Base-by-base conservation (phyloP, 92 coral and sea anemone genomes). In the Bergia puertoricense region DNA sequence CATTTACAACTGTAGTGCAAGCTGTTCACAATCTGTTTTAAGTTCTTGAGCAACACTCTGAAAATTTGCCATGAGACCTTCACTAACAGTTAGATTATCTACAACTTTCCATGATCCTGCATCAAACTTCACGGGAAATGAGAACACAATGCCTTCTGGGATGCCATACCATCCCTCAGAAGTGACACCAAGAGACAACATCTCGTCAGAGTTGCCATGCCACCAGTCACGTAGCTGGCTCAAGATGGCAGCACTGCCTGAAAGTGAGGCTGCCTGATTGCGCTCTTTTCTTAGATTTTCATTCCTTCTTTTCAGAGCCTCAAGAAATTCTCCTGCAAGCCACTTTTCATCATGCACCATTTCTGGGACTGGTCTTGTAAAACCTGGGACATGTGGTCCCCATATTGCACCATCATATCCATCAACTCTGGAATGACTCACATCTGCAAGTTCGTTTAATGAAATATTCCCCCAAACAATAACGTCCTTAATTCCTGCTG, bases 401-500 rank as follows among this genome's bases (percentile, higher is more conserved):
- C 99, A 97, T 40, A 97, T 97, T 23, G 99, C 99, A 5, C 99
- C 99, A 89, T 97, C 98, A 85, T 91, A 97, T 2, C 99, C 99
- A 84, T 94, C 92, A 5, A 96, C 98, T 85, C 94, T 96, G 39
- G 99, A 94, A 89, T 69, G 88, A 42, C 89, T 92, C 22, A 97
- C 90, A 77, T 97, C 99, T 54, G 96, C 87, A 20, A 80, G 67
- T 4, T 94, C 94, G 23, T 85, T 81, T 36, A 86, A 77, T 22
- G 97, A 98, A 42, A 94, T 92, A 72, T 91, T 92, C 43, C 99
- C 99, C 99, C 99, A 97, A 80, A 97, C 91, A 45, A 97, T 91
- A 0, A 95, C 94, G 85, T 97, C 96, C 84, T 90, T 94, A 30
- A 97, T 90, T 44, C 96, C 98, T 42, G 97, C 94, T 11, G 98